Base-by-base conservation (phyloP, 2,888 invertebrate genomes). In the Aporophyla nigra region DNA sequence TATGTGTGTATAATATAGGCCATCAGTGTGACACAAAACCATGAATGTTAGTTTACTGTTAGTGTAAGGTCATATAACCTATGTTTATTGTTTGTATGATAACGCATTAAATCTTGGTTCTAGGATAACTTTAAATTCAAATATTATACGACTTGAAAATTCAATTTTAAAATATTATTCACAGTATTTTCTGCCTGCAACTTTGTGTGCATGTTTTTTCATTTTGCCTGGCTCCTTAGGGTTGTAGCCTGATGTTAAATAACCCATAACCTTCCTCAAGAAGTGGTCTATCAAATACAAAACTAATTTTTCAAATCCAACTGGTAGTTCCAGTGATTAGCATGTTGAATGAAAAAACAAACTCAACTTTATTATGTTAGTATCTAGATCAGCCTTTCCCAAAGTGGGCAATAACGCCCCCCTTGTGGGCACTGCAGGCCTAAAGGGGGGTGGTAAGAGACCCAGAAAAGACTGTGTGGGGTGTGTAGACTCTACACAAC, bases 1-100 rank as follows among this genome's bases (percentile, higher is more conserved):
- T 58, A 33, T 71, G 14, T 79, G 4, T 67, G 33, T 68, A 27
- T 21, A 69, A 2, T 56, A 40, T 43, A 33, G 61, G 43, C 67
- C 43, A 72, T 61, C n/a, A 46, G 33, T 78, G 59, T 53, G 43
- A 56, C 43, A 66, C 5, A 21, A 68, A 74, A 67, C 49, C 51
- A n/a, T 5, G n/a, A 43, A 24, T 72, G 14, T 51, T 49, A 53
- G 54, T 2, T 66, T 24, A 24, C 14, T 43, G 24, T 62, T 7
- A 24, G 14, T 61, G 24, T 0, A 24, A 40, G 6, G 5, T 27
- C 6, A 19, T 59, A 58, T 16, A 10, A 12, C 24, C 21, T 16
- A 68, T 54, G 16, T 61, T 54, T 27, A 16, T 16, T 43, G 14
- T 27, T 27, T 43, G 53, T 33, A 24, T 24, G 53, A 27, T 49